Evolutionary conservation across 2,888 invertebrate species (phyloP).

Genomic region (Orthosia gracilis): DNA sequence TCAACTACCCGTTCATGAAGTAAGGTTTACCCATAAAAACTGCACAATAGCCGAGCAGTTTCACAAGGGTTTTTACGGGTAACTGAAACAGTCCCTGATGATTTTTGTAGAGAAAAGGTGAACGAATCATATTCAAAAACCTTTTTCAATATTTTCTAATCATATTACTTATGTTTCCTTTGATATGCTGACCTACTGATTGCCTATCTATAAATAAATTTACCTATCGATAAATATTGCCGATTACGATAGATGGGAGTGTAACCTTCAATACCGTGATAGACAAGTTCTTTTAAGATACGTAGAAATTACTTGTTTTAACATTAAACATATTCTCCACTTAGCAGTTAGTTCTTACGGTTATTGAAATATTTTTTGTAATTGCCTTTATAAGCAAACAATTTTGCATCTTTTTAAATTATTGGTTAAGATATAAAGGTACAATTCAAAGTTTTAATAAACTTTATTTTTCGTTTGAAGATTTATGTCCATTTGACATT

Average conservation of each 20-base stretch:
- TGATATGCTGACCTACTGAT: slow-evolving; percentile 53
- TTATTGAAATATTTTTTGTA: no score
- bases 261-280: slow-evolving; percentile 34
- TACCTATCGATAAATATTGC: slow-evolving; percentile 33
- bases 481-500: background rate
- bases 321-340: background rate
- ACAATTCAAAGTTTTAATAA: slow-evolving; percentile 6
- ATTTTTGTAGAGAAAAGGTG: background rate
- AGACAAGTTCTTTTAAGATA: slow-evolving; percentile 9
- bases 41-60: no score
- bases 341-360: background rate
- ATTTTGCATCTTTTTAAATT: background rate
- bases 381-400: background rate
- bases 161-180: slow-evolving; percentile 16
- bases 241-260: slow-evolving; percentile 45
- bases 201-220: slow-evolving; percentile 32
- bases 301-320: background rate
- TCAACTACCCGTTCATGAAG: background rate
- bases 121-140: background rate
- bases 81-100: background rate
- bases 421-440: background rate
- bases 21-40: no score
- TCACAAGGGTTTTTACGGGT: background rate
- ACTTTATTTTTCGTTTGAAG: background rate
- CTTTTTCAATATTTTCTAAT: slow-evolving; percentile 12